Evolutionary conservation across 2,797 vertebrate species (phyloP).

Genomic region (Enteromius mattozi): DNA sequence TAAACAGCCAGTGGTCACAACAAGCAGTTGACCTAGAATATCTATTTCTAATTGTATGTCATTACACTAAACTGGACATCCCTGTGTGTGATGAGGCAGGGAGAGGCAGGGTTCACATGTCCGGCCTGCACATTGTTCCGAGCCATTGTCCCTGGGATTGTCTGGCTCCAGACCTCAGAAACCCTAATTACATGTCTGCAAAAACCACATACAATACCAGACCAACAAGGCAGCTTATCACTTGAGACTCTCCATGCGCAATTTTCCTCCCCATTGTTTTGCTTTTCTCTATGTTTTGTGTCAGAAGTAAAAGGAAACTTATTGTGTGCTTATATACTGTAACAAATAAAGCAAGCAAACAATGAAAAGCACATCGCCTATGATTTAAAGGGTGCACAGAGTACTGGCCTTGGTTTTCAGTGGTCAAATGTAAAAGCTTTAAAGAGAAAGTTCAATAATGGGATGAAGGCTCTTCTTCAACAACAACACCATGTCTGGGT

Average conservation of each 20-base stretch:
- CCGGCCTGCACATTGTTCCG: conserved; percentile 70
- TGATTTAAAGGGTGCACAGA: conserved; percentile 39
- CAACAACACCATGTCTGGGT: neutral
- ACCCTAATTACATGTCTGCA: conserved; percentile 78
- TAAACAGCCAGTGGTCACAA: conserved; percentile 54
- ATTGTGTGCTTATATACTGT: conserved; percentile 50
- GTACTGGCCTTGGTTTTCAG: neutral
- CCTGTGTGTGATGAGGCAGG: conserved; percentile 54
- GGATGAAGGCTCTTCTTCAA: conserved; percentile 14
- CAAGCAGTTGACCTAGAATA: conserved; percentile 56
- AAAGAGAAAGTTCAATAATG: conserved; percentile 14
- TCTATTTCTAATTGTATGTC: conserved; percentile 65
- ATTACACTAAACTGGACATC: conserved; percentile 60
- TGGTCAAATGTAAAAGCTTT: conserved; percentile 30
- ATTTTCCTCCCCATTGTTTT: conserved; percentile 57
- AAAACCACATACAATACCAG: conserved; percentile 72
- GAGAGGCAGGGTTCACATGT: conserved; percentile 59
- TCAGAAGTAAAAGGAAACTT: conserved; percentile 54
- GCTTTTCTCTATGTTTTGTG: conserved; percentile 52
- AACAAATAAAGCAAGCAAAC: conserved; percentile 57
- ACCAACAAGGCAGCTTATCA: conserved; percentile 62
- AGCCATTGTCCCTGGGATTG: conserved; percentile 71
- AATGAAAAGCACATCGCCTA: conserved; percentile 44
- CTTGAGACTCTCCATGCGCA: conserved; percentile 51
- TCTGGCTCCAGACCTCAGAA: conserved; percentile 77